phyloP scores from a whole-genome alignment of 2,888 invertebrate genomes.

The Anoplius nigerrimus region DNA sequence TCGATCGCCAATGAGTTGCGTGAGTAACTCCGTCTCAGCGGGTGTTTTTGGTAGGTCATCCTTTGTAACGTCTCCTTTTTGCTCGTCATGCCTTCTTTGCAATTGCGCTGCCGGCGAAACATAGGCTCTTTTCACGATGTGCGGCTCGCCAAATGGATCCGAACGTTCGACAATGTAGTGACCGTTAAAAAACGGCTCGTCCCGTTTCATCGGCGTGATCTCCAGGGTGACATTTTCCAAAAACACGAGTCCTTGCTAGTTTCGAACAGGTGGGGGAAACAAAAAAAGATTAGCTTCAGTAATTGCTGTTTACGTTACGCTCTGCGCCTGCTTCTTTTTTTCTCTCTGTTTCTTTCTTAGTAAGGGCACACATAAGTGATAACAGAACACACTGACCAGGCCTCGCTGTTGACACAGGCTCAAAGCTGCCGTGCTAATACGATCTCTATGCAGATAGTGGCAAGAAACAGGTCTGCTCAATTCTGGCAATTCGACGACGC shows the following conservation, averaged over 20 bases:
- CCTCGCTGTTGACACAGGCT: slow-evolving; percentile 81
- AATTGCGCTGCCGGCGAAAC: background rate
- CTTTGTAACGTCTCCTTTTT: background rate
- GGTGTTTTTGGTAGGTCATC: slow-evolving; percentile 4
- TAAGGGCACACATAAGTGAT: background rate
- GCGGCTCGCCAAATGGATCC: slow-evolving; percentile 74
- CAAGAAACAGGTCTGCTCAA: slow-evolving; percentile 76
- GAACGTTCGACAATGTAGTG: slow-evolving; percentile 47
- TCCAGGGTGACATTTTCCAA: slow-evolving; percentile 82
- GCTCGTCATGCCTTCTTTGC: slow-evolving; percentile 1
- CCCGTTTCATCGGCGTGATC: slow-evolving; percentile 79
- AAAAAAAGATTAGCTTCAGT: slow-evolving; percentile 23
- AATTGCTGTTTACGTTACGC: too few relatives aligned
- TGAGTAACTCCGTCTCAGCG: slow-evolving; percentile 18
- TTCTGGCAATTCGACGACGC: slow-evolving; percentile 47
- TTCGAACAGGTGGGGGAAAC: too few relatives aligned
- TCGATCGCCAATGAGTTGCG: slow-evolving; percentile 25
- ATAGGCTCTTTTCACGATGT: slow-evolving; percentile 41
- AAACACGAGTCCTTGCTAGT: slow-evolving; percentile 83
- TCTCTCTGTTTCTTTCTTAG: too few relatives aligned
- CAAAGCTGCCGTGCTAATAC: slow-evolving; percentile 80
- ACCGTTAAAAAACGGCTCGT: slow-evolving; percentile 31
- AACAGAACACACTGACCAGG: slow-evolving; percentile 77
- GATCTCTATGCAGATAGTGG: slow-evolving; percentile 81
- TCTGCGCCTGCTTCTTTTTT: too few relatives aligned